A percentile compares a stretch with the other conserved stretches of the same genome.
phyloP scores from a whole-genome alignment of 2,113 vertebrate genomes.

The Coturnix japonica region DNA sequence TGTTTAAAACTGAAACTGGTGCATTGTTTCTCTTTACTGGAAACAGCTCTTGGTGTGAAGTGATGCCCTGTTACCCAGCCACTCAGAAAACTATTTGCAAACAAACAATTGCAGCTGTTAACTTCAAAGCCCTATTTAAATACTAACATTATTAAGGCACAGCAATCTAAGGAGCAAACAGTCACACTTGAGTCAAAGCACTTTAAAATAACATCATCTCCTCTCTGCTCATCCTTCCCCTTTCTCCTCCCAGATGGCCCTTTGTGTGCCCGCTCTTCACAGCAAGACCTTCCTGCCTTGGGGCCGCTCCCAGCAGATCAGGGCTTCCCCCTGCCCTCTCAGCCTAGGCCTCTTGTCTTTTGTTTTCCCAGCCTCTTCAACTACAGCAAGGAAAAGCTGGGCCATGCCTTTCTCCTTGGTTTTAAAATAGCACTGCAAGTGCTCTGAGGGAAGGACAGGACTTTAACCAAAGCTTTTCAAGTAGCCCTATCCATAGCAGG shows the following conservation, averaged over 20 bases:
- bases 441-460: background rate
- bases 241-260: conserved; percentile 52
- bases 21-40: background rate
- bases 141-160: conserved; percentile 6
- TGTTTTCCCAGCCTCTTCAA: background rate
- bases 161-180: conserved; percentile 46
- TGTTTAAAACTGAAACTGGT: background rate
- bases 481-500: background rate
- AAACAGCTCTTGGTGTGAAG: background rate
- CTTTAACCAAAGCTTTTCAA: background rate
- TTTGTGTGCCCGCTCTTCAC: conserved; percentile 55
- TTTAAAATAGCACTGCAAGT: background rate
- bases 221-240: conserved; percentile 15
- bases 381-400: background rate
- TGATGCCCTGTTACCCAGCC: conserved; percentile 25
- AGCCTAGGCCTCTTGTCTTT: background rate
- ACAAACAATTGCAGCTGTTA: conserved; percentile 58
- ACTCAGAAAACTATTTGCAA: conserved; percentile 42
- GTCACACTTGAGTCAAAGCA: conserved; percentile 2
- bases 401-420: background rate
- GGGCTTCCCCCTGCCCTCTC: background rate
- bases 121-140: conserved; percentile 54
- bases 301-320: background rate
- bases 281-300: conserved; percentile 45
- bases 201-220: conserved; percentile 46